Evolutionary conservation across 1,140 invertebrate genomes (phyloP), one percentile per base, ranked within the genome.

Genomic region (Saccostrea cuccullata): DNA sequence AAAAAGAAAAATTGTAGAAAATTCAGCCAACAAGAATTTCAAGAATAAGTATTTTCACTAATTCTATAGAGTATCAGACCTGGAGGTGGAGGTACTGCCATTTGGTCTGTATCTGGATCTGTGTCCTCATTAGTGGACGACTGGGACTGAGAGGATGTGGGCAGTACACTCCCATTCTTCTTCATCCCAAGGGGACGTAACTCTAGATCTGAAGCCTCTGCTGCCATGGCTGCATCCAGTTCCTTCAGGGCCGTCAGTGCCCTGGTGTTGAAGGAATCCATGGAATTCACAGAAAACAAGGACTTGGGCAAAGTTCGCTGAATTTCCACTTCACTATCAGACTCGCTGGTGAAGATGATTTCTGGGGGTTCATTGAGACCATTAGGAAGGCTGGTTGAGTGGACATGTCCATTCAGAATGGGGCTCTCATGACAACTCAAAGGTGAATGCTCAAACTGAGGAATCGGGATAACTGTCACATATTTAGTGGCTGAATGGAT

Each of bases 201-300:
- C 30, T 91, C 91, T 12, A 91, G 40, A 84, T 92, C 92, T 40
- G 90, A 91, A 0, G 91, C 89, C 87, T 93, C 92, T 17, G 90
- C 91, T 30, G 91, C 93, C 89, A 93, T 92, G n/a, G 91, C 93
- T 77, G 93, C 94, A 92, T 95, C 93, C 26, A 94, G 87, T 83
- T 94, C 92, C 87, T 93, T 91, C 11, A 94, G 84, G 3, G 93
- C 94, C 30, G 91, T 90, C 86, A 91, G 47, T n/a, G 93, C 94
- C 55, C 91, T 90, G 17, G 86, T 82, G 55, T 93, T 93, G 84
- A 92, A 93, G 17, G 93, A 93, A 87, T 93, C 92, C 26, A 90
- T 89, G 67, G 91, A 89, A 15, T 64, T 67, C 20, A 90, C 40
- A 13, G 87, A 86, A 56, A 90, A 88, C 30, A 70, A 73, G 15